phyloP scores from a whole-genome alignment of 2,113 vertebrate species.

The Phalacrocorax aristotelis region DNA sequence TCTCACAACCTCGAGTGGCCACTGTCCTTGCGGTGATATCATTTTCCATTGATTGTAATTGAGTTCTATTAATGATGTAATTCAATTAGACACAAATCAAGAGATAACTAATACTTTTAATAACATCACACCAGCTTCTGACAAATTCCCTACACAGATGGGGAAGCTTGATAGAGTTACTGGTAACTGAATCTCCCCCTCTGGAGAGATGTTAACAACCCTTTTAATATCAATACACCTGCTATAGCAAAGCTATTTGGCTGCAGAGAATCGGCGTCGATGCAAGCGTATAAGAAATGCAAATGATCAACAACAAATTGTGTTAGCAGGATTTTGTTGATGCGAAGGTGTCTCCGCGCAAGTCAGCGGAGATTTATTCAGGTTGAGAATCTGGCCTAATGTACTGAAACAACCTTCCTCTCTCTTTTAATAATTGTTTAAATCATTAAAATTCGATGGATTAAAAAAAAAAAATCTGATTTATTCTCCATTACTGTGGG shows the following conservation, averaged over 20 bases:
- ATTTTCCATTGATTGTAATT: background rate
- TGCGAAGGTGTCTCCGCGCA: background rate
- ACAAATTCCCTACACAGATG: background rate
- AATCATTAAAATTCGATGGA: background rate
- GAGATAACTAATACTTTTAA: background rate
- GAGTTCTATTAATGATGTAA: background rate
- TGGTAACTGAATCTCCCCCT: background rate
- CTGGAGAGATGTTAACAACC: background rate
- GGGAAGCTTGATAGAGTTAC: background rate
- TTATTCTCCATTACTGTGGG: background rate
- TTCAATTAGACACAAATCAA: slow-evolving; percentile 8
- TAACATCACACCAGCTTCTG: background rate
- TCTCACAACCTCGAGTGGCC: background rate
- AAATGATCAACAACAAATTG: background rate
- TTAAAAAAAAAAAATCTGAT: background rate
- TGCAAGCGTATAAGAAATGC: background rate
- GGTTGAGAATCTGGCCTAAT: background rate
- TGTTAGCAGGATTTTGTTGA: background rate
- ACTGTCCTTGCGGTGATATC: background rate
- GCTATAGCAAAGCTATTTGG: background rate
- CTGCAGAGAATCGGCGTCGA: background rate
- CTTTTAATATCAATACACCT: background rate
- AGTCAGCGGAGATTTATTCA: background rate
- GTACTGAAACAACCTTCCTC: background rate
- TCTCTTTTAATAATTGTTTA: background rate